Evolutionary conservation across 1,140 invertebrate genomes (phyloP).

Genomic region (Adelges cooleyi): DNA sequence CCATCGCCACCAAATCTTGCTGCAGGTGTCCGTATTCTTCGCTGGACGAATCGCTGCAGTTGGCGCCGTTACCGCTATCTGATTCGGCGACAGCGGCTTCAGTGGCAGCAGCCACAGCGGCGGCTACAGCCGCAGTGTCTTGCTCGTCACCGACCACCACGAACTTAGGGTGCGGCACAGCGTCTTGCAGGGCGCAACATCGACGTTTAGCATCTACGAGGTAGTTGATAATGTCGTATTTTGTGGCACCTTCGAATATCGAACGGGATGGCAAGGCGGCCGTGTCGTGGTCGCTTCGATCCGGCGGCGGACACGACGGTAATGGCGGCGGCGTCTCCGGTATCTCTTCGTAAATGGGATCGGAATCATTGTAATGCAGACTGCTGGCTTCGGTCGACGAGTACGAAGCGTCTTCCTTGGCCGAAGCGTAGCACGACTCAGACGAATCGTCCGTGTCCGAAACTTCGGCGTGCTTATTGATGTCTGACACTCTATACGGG

Average conservation of each 20-base stretch:
- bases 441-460: slow-evolving; percentile 2
- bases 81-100: slow-evolving; percentile 2
- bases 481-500: slow-evolving; percentile 14
- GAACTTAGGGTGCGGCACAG: slow-evolving; percentile 40
- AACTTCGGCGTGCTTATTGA: not conserved
- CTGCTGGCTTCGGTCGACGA: not conserved
- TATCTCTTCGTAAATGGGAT: slow-evolving; percentile 82
- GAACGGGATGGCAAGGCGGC: slow-evolving; percentile 41
- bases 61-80: slow-evolving; percentile 43
- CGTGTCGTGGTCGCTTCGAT: slow-evolving; percentile 22
- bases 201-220: slow-evolving; percentile 72
- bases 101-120: slow-evolving; percentile 30
- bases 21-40: not conserved
- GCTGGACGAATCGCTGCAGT: slow-evolving; percentile 50
- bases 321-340: slow-evolving; percentile 53
- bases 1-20: not conserved
- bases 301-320: slow-evolving; percentile 52
- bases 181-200: slow-evolving; percentile 40
- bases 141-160: slow-evolving; percentile 34
- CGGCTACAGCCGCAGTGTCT: not conserved
- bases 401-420: slow-evolving; percentile 9
- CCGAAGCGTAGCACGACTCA: slow-evolving; percentile 10
- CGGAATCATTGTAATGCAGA: slow-evolving; percentile 48
- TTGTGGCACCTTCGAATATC: slow-evolving; percentile 67
- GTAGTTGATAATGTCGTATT: slow-evolving; percentile 78